phyloP scores from a whole-genome alignment of 2,797 vertebrate genomes.

The Sebastes hubbsi region DNA sequence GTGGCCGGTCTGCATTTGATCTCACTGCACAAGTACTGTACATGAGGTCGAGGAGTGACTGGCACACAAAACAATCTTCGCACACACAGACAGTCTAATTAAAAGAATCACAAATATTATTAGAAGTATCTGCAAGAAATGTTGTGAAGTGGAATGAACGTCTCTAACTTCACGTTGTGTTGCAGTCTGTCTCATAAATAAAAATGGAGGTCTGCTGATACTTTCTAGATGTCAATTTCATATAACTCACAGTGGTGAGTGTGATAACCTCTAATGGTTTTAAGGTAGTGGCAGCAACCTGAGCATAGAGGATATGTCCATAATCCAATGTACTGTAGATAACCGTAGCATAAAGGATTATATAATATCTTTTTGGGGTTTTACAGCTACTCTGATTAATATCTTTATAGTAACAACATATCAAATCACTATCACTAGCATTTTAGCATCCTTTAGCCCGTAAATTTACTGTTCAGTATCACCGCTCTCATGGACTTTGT shows the following conservation, averaged over 20 bases:
- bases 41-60: neutral
- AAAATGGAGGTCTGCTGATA: neutral
- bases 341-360: neutral
- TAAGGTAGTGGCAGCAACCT: neutral
- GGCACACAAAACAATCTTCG: neutral
- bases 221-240: neutral
- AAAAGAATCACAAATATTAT: neutral
- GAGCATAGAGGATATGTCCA: neutral
- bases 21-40: neutral
- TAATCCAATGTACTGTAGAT: neutral
- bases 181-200: neutral
- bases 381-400: neutral
- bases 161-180: neutral
- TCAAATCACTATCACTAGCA: neutral
- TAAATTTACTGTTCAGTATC: neutral
- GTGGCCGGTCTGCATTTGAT: constrained; percentile 47
- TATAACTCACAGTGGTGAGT: neutral
- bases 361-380: neutral
- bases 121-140: neutral
- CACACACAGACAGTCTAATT: neutral
- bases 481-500: neutral
- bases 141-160: no score
- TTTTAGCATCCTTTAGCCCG: neutral
- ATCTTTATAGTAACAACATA: neutral
- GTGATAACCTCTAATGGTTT: neutral